These are phyloP conservation scores for Geopemphigus sp. DNA, from an alignment of 1,140 invertebrate species.

Conservation along the genomic window DNA sequence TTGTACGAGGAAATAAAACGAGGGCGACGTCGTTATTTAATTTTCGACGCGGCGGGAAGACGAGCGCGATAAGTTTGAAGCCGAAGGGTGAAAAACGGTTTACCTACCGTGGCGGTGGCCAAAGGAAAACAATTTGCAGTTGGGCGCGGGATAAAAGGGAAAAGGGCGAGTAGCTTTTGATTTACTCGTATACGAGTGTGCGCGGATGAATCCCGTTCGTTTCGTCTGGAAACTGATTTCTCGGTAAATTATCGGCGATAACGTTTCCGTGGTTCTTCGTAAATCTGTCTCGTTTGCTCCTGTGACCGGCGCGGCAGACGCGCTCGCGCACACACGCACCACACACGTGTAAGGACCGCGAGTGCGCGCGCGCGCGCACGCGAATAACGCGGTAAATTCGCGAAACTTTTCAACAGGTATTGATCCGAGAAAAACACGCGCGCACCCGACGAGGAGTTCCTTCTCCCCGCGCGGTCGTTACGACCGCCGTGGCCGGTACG, in stretches of 20 bases:
- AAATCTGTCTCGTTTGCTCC: background rate
- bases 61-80: conserved; percentile 33
- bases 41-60: conserved; percentile 24
- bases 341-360: too few relatives aligned
- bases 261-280: background rate
- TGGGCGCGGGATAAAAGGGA: conserved; percentile 16
- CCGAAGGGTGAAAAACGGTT: conserved; percentile 37
- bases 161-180: conserved; percentile 24
- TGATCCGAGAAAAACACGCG: conserved; percentile 22
- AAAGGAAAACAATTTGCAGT: conserved; percentile 32
- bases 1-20: background rate
- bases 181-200: conserved; percentile 15
- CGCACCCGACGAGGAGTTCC: too few relatives aligned
- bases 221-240: conserved; percentile 32
- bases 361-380: background rate
- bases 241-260: conserved; percentile 29
- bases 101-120: background rate
- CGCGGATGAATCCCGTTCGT: conserved; percentile 11
- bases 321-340: background rate
- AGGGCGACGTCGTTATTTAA: conserved; percentile 31
- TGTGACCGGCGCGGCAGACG: background rate
- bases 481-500: background rate
- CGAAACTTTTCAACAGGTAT: conserved; percentile 34
- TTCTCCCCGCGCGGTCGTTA: background rate
- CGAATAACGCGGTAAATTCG: background rate